Conservation (phyloP, 2,113 vertebrate species). For the Kryptolebias marmoratus region DNA sequence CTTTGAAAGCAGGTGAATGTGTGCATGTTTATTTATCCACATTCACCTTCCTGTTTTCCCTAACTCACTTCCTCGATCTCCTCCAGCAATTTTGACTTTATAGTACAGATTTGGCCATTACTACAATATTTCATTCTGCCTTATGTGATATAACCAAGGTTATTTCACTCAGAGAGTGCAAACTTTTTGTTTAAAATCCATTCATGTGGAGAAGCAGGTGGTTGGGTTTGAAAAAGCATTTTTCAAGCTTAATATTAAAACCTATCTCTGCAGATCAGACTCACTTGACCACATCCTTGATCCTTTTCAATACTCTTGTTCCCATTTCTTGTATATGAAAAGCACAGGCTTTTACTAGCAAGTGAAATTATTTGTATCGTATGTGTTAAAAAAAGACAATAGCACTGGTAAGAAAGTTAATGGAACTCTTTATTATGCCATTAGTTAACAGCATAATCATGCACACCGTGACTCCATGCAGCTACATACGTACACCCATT, state of each 20-base stretch:
- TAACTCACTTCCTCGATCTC: constrained; percentile 13
- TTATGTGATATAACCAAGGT: constrained; percentile 48
- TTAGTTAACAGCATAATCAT: constrained; percentile 32
- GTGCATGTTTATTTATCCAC: constrained; percentile 22
- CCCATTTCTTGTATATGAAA: constrained; percentile 6
- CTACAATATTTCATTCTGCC: constrained; percentile 63
- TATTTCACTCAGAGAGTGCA: constrained; percentile 34
- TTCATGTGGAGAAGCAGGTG: background rate
- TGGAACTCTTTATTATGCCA: constrained; percentile 29
- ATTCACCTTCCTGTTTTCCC: constrained; percentile 36
- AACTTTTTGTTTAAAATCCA: constrained; percentile 4
- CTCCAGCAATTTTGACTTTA: constrained; percentile 44
- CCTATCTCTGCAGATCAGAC: constrained; percentile 29
- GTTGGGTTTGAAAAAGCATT: constrained; percentile 21
- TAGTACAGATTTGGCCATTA: constrained; percentile 51
- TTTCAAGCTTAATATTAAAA: constrained; percentile 46
- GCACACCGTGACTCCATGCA: constrained; percentile 31
- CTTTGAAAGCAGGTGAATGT: constrained; percentile 4
- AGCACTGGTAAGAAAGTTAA: constrained; percentile 25
- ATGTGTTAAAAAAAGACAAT: constrained; percentile 11
- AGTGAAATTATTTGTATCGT: constrained; percentile 10
- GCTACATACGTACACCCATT: constrained; percentile 25
- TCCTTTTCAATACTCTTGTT: constrained; percentile 22
- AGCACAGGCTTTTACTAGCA: constrained; percentile 4
- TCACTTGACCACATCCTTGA: constrained; percentile 47